A percentile compares a stretch with the other conserved stretches of the same genome.
These are phyloP conservation scores for Plectrocnemia conspersa DNA, from an alignment of 1,140 invertebrate species.

Conservation along the genomic window DNA sequence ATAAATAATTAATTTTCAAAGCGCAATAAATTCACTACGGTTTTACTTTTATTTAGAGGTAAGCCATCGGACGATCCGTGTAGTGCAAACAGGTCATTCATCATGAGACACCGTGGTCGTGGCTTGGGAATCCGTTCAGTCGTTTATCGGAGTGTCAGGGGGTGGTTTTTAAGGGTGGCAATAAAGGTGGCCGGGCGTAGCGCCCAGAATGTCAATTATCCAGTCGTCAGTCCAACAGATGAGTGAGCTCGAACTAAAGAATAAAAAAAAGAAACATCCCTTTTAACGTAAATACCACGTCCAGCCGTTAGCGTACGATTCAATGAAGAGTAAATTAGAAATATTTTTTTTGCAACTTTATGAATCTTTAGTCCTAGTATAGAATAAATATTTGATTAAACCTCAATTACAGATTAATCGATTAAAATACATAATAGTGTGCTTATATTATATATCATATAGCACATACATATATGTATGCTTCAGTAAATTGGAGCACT, in stretches of 20 bases:
- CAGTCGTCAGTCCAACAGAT: conserved; percentile 1
- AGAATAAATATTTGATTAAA: too few relatives aligned
- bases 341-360: too few relatives aligned
- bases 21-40: neutral
- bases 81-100: neutral
- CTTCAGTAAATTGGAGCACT: too few relatives aligned
- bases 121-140: conserved; percentile 1
- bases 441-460: too few relatives aligned
- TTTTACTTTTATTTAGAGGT: neutral
- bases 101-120: neutral
- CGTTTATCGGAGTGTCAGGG: neutral
- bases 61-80: neutral
- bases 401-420: too few relatives aligned
- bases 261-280: too few relatives aligned
- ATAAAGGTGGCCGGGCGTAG: neutral
- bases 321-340: too few relatives aligned
- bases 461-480: too few relatives aligned
- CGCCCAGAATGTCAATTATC: conserved; percentile 6
- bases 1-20: neutral
- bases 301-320: too few relatives aligned
- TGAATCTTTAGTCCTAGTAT: too few relatives aligned
- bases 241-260: neutral
- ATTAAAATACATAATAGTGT: too few relatives aligned
- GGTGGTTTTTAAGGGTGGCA: neutral
- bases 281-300: too few relatives aligned